A percentile compares a stretch with the other conserved stretches of the same genome.
These are phyloP conservation scores for Candoia aspera DNA, from an alignment of 2,113 vertebrate species.

Conservation along the genomic window DNA sequence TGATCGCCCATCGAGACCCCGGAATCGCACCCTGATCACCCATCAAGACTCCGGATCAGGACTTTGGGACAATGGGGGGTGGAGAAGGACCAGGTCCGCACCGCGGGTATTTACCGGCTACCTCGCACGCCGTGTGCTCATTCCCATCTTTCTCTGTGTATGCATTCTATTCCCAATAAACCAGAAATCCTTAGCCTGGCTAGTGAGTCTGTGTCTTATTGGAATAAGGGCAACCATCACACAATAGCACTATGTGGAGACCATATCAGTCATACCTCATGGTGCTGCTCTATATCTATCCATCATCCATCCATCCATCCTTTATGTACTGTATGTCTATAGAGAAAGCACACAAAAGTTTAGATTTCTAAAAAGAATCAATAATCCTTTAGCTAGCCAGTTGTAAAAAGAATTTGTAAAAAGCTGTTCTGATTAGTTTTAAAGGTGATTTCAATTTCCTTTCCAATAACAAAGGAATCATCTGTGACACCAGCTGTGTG, in stretches of 20 bases:
- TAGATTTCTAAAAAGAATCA: neutral
- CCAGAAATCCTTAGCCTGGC: no score
- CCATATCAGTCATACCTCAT: neutral
- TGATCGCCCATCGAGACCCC: no score
- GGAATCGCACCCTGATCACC: no score
- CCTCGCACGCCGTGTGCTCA: no score
- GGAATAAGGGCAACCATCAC: no score
- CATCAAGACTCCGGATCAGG: no score
- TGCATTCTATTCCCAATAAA: no score
- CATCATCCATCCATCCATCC: neutral
- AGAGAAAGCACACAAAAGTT: neutral
- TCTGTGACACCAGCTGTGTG: slow-evolving; percentile 6
- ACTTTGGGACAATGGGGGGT: no score
- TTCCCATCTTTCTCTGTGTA: no score
- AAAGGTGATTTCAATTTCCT: slow-evolving; percentile 30
- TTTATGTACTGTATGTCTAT: neutral
- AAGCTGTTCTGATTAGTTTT: slow-evolving; percentile 2
- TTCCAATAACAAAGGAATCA: slow-evolving; percentile 11
- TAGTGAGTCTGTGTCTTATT: no score
- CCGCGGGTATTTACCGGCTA: no score
- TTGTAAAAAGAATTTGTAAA: slow-evolving; percentile 2
- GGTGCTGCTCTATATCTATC: neutral
- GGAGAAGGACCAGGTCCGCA: no score
- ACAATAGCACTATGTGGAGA: neutral
- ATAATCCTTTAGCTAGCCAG: neutral